Percentiles rank a stretch among this genome's conserved stretches.
These are phyloP conservation scores for Semotilus atromaculatus DNA, from an alignment of 2,797 vertebrate genomes.

Conservation along the genomic window DNA sequence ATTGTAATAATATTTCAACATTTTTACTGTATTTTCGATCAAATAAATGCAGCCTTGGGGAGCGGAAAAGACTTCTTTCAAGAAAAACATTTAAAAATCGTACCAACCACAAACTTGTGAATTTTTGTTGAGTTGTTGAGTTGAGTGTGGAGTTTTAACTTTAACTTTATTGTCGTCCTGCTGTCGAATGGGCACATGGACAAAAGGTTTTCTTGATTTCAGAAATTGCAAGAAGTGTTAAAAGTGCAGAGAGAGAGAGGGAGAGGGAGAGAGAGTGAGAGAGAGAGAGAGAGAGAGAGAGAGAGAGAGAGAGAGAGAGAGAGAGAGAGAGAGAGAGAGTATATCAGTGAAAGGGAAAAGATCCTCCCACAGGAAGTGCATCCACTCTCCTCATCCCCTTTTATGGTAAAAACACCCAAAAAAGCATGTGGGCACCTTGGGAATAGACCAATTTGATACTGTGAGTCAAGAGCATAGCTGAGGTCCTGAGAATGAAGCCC, in stretches of 20 bases:
- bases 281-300: too few species aligned
- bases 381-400: slow-evolving; percentile 78
- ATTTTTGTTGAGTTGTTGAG: too few species aligned
- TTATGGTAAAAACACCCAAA: slow-evolving; percentile 82
- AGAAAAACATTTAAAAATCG: background rate
- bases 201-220: background rate
- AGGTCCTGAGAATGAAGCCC: slow-evolving; percentile 44
- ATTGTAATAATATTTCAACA: background rate
- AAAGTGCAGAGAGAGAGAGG: slow-evolving; percentile 33
- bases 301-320: too few species aligned
- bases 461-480: slow-evolving; percentile 19
- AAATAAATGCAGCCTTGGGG: background rate
- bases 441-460: slow-evolving; percentile 71
- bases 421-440: slow-evolving; percentile 75
- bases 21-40: background rate
- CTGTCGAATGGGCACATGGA: background rate
- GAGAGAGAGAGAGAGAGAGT: slow-evolving; percentile 51
- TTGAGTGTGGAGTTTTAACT: background rate
- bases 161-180: background rate
- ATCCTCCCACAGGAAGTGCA: slow-evolving; percentile 82
- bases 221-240: background rate
- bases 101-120: background rate
- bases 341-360: slow-evolving; percentile 48
- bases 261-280: too few species aligned
- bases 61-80: background rate